Percentiles rank a stretch among this genome's conserved stretches.
Evolutionary conservation across 2,113 vertebrate genomes (phyloP).

Genomic region (Mobula birostris): DNA sequence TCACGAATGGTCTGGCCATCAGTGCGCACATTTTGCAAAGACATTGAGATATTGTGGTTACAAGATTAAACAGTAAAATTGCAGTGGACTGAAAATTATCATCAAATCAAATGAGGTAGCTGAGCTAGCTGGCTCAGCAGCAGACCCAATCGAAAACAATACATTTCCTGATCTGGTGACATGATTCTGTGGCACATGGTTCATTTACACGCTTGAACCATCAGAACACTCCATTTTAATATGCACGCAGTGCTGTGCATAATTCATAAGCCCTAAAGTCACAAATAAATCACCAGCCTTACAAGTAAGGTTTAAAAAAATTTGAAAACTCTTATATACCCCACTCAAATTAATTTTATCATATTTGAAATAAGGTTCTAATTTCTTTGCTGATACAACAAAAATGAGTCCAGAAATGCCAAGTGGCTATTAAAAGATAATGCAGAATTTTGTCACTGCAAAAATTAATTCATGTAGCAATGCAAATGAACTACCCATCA

Average conservation of each 20-base stretch:
- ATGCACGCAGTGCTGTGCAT: not conserved
- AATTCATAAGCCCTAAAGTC: not conserved
- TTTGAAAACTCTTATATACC: not conserved
- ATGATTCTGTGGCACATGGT: not conserved
- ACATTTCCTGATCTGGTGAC: not conserved
- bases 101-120: not conserved
- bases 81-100: not conserved
- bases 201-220: not conserved
- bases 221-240: not conserved
- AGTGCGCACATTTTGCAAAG: not conserved
- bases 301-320: constrained; percentile 16
- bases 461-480: constrained; percentile 5
- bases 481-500: not conserved
- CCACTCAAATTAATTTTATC: constrained; percentile 2
- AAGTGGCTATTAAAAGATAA: constrained; percentile 34
- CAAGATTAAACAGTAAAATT: not conserved
- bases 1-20: not conserved
- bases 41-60: not conserved
- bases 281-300: not conserved
- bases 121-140: not conserved
- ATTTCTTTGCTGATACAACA: not conserved
- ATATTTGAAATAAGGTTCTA: constrained; percentile 22
- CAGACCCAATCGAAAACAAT: not conserved
- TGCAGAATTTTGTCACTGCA: not conserved
- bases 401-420: constrained; percentile 18